These are phyloP conservation scores for Dione vanillae DNA, from an alignment of 2,888 invertebrate species.

Conservation along the genomic window DNA sequence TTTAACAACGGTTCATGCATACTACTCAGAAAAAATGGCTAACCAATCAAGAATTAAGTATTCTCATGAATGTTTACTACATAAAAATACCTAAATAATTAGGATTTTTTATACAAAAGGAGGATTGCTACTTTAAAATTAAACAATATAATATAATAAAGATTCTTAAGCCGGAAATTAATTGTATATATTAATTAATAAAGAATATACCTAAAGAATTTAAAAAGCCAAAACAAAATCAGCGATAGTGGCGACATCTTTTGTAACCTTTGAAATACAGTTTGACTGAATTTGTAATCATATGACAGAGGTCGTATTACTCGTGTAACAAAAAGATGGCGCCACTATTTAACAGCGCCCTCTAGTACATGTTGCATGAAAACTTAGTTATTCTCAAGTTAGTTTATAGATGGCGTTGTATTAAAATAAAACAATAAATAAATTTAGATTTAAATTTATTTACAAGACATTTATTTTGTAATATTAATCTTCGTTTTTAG, in stretches of 20 bases:
- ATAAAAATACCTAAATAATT: not conserved
- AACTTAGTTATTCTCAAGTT: not conserved
- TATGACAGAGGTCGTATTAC: too few relatives aligned
- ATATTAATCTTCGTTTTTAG: not conserved
- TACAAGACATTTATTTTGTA: not conserved
- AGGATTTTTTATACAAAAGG: not conserved
- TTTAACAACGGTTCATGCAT: not conserved
- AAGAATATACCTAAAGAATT: too few relatives aligned
- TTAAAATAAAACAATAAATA: too few relatives aligned
- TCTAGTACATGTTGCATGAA: constrained; percentile 23
- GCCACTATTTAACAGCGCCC: constrained; percentile 25
- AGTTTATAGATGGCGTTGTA: constrained; percentile 43
- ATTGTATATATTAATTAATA: too few relatives aligned
- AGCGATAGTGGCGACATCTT: not conserved
- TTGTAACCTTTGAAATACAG: not conserved
- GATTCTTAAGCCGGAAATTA: too few relatives aligned
- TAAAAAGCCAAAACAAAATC: not conserved
- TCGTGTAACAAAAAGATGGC: not conserved
- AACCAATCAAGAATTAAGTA: too few relatives aligned
- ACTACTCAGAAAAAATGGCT: not conserved
- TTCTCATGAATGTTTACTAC: not conserved
- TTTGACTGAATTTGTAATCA: too few relatives aligned
- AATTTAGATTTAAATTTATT: too few relatives aligned
- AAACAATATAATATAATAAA: not conserved
- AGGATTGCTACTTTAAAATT: not conserved